Base-by-base conservation (phyloP, 92 coral and sea anemone species). In the Epizoanthus fatuus region DNA sequence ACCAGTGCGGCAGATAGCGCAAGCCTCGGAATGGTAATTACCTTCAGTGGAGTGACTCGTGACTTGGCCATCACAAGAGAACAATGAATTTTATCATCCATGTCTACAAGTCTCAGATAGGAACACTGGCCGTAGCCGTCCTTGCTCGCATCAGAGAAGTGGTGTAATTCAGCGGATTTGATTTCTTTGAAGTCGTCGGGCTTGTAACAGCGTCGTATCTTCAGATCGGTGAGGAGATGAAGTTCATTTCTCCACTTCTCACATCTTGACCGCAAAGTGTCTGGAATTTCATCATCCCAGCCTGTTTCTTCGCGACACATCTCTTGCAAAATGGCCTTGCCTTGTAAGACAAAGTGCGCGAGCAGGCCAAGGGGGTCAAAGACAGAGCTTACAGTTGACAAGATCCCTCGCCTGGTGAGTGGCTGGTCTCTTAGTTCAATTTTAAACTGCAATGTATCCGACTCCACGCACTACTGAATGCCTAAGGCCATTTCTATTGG, bases 101-200 rank as follows among this genome's bases (percentile, higher is more conserved):
- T 55, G 75, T 51, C 42, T 2, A 20, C 10, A 17, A 72, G 25
- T 22, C 25, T 49, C 12, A 72, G 52, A 19, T 52, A 51, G 3
- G 78, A 72, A 52, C 78, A 69, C 75, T 69, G 75, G 5, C 75
- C 72, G 44, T 67, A 67, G 13, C 72, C 72, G 20, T 7, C 75
- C 39, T 7, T 64, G 40, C 69, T 69, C 9, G 75, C 75, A 44
- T 69, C 75, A 4, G 75, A 42, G 22, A 69, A 69, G 51, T 44
- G 17, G 56, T 69, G 75, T 14, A 42, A 20, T 37, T 69, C 56
- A 12, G 13, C 25, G 4, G 75, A 38, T 55, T 69, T 69, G 15
- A 40, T 42, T 42, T 69, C 75, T 42, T 55, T 55, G 20, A 69
- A 69, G 75, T 44, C 32, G n/a, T 3, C 75, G 51, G 75, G 56